These are phyloP conservation scores for Prietella phreatophila DNA, from an alignment of 2,113 vertebrate species.

Conservation along the genomic window DNA sequence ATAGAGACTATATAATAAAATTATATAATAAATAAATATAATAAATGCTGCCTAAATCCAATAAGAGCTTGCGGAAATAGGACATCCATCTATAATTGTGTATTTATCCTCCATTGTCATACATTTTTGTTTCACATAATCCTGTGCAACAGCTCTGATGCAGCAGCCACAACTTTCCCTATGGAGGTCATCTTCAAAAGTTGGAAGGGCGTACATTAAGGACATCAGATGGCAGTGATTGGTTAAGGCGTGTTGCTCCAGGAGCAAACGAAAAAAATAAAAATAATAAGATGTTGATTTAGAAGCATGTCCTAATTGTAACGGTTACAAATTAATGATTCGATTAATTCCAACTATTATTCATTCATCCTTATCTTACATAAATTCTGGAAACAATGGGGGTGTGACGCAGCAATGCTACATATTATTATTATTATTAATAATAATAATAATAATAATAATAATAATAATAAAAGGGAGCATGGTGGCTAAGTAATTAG, in stretches of 20 bases:
- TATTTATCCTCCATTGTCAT: not conserved
- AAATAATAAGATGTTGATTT: no score
- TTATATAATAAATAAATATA: no score
- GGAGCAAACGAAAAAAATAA: no score
- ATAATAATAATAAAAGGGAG: no score
- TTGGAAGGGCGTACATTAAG: not conserved
- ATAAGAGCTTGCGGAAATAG: not conserved
- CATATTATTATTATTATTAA: not conserved
- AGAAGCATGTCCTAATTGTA: not conserved
- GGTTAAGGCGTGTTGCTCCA: not conserved
- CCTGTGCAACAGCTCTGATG: not conserved
- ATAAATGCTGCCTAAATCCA: not conserved
- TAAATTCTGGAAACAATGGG: not conserved
- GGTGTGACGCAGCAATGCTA: not conserved
- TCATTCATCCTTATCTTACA: not conserved
- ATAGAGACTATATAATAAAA: not conserved
- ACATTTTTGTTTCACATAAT: constrained; percentile 6
- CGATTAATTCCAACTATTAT: not conserved
- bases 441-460: no score
- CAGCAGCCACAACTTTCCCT: not conserved
- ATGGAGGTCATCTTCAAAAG: not conserved
- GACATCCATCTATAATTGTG: not conserved
- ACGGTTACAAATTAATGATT: not conserved
- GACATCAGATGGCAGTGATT: not conserved
- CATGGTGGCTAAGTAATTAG: no score